A percentile compares a stretch with the other conserved stretches of the same genome.
Evolutionary conservation across 2,113 vertebrate species (phyloP).

Genomic region (Copsychus sechellarum): DNA sequence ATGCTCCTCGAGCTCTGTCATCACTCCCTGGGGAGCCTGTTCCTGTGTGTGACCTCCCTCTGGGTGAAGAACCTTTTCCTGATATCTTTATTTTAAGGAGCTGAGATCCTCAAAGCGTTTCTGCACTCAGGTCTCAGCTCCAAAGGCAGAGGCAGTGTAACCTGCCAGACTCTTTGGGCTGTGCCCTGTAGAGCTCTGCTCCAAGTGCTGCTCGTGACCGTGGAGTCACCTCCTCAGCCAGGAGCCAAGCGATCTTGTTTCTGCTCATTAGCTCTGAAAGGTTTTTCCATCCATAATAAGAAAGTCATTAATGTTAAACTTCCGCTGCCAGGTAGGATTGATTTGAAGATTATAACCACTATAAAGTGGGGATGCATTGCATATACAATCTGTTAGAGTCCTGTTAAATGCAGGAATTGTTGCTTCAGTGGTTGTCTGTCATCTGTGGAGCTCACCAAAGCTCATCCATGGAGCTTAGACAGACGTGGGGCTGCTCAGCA

Average conservation of each 20-base stretch:
- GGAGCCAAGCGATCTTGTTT: background rate
- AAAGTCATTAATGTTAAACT: slow-evolving; percentile 53
- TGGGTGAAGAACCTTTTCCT: background rate
- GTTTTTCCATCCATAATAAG: slow-evolving; percentile 27
- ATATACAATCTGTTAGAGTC: background rate
- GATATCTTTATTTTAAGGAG: background rate
- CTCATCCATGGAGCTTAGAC: background rate
- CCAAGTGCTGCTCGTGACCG: background rate
- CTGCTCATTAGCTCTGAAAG: slow-evolving; percentile 40
- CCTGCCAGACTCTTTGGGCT: background rate
- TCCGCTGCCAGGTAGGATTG: background rate
- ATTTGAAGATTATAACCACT: background rate
- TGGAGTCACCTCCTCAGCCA: slow-evolving; percentile 14
- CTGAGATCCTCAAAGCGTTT: background rate
- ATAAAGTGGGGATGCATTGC: background rate
- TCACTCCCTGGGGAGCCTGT: background rate
- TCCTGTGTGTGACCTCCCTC: fast-evolving
- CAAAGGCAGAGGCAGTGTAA: background rate
- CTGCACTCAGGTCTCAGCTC: background rate
- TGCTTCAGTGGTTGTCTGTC: background rate
- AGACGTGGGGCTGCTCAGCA: background rate
- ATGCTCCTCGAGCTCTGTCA: background rate
- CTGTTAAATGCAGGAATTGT: background rate
- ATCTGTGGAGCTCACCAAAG: background rate
- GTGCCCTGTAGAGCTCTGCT: background rate